Base-by-base conservation (phyloP, 2,888 invertebrate genomes). In the Agrenia bidenticulata region DNA sequence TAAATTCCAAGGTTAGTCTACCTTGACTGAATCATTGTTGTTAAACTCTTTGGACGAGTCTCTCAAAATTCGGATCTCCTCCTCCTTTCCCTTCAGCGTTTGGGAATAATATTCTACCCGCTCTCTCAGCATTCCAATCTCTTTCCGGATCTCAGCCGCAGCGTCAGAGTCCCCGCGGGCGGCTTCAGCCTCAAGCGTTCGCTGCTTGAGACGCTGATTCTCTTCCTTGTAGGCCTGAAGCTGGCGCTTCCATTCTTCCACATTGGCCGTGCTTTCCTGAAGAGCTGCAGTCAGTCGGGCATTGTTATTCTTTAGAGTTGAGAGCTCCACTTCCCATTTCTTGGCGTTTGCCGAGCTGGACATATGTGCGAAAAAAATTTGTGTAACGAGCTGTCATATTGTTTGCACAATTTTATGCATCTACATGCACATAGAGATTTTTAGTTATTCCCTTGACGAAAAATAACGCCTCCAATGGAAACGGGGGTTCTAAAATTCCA, bases 301-400 rank as follows among this genome's bases (percentile, higher is more conserved):
- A 81, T 97, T 97, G 83, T 96, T 97, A 79, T 92, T 94, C 83
- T 96, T 96, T 75, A 97, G 83, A 1, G 95, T 95, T 57, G 93
- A 90, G 75, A 97, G 83, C 81, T 97, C 97, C 56, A 96, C 89
- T 84, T 97, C 96, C 96, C 97, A 97, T 81, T 97, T 96, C 83
- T 96, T 97, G 11, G 96, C 96, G 82, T 97, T 97, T 45, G 94
- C 92, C 55, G 96, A 96, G 81, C 96, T 94, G 81, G 53, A 55
- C 15, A 9, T 39, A 39, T n/a, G n/a, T n/a, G n/a, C n/a, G n/a
- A n/a, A n/a, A n/a, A n/a, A n/a, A n/a, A n/a, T n/a, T n/a, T n/a
- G n/a, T n/a, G n/a, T n/a, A n/a, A n/a, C n/a, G n/a, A n/a, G n/a
- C n/a, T n/a, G n/a, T n/a, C n/a, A n/a, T n/a, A n/a, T n/a, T n/a